Evolutionary conservation across 2,888 invertebrate species (phyloP), one percentile per base, ranked within the genome.

Genomic region (Cinara cedri): DNA sequence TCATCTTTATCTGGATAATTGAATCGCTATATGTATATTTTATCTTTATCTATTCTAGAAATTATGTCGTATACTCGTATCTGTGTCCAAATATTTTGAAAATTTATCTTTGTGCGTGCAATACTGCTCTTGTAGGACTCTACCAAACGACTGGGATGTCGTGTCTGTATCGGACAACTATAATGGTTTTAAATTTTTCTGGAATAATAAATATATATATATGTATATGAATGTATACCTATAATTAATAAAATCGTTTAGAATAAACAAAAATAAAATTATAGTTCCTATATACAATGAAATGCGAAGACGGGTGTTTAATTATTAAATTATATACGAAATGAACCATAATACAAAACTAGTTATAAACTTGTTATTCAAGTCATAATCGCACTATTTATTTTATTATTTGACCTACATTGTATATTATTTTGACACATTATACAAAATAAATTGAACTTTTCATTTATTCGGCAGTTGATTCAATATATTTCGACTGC

Each of bases 401-500:
- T 65, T 46, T 46, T 46, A 16, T 8, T 21, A 65, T 46, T 46
- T 65, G n/a, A n/a, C 34, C n/a, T 34, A 34, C 9, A 3, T 62
- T 42, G n/a, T 42, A n/a, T 11, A 24, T n/a, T n/a, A n/a, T n/a
- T 42, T 62, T n/a, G 34, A 42, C 8, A 6, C 6, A 34, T 34
- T 34, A 6, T n/a, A 34, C 42, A 34, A n/a, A 62, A 62, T 34
- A 9, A 62, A 62, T 62, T 62, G 34, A 62, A 62, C 62, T 62
- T 62, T 62, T n/a, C 16, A 19, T 42, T 42, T 62, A 19, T 62
- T 62, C n/a, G 1, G 10, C n/a, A 62, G 34, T 62, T n/a, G 10
- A 42, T n/a, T 42, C n/a, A 62, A 42, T 62, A n/a, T n/a, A 62
- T 62, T 62, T 42, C 10, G 9, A 1, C 9, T n/a, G 19, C 19